Conservation (phyloP, 2,888 invertebrate species). For the Nephrotoma guestfalica region DNA sequence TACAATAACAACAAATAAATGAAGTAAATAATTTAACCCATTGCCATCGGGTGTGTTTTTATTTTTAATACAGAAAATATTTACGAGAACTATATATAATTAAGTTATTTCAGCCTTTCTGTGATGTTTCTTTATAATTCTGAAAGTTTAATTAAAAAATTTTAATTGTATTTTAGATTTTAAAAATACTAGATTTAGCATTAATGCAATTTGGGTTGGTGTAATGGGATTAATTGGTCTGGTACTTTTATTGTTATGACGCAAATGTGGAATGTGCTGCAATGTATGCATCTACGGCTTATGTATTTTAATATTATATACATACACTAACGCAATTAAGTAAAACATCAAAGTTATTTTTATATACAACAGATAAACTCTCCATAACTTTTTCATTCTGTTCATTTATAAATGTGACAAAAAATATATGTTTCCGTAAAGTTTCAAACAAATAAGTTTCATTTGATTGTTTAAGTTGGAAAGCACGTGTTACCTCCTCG, state of each 20-base stretch:
- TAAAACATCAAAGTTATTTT: too few species aligned
- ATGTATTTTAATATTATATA: too few species aligned
- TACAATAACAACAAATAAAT: neutral
- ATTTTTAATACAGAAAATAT: neutral
- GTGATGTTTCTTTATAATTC: neutral
- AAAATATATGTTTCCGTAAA: too few species aligned
- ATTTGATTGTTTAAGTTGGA: too few species aligned
- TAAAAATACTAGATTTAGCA: neutral
- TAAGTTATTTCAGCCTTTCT: neutral
- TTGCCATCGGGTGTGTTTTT: neutral
- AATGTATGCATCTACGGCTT: neutral
- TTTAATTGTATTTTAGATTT: neutral
- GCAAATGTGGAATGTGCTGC: too few species aligned
- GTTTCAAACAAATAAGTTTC: too few species aligned
- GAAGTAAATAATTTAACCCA: neutral
- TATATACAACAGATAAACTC: too few species aligned
- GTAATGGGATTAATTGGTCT: neutral
- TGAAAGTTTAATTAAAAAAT: neutral
- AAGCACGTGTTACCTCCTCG: too few species aligned
- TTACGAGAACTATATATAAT: neutral
- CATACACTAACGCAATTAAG: neutral
- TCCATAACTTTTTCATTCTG: too few species aligned
- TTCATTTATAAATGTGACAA: too few species aligned
- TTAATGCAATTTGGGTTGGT: neutral
- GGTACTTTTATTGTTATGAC: neutral